Conservation (phyloP, 2,797 vertebrate genomes). For the Phalloptychus januarius region DNA sequence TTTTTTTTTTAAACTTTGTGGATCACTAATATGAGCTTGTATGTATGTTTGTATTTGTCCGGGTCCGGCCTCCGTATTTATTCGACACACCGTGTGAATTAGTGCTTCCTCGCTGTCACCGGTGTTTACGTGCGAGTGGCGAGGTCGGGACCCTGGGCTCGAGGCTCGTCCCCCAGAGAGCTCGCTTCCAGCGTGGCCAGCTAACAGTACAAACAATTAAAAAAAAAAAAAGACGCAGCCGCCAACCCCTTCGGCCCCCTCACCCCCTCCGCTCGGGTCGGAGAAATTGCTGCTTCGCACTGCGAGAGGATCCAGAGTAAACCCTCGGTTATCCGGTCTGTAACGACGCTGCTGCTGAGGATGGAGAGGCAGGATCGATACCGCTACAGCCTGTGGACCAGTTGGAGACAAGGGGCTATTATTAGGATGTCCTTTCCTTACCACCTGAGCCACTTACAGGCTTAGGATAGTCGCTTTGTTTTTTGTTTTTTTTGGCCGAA, state of each 20-base stretch:
- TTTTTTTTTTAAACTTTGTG: no score
- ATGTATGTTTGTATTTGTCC: slow-evolving; percentile 5
- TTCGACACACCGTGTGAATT: slow-evolving; percentile 33
- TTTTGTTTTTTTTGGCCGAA: slow-evolving; percentile 33
- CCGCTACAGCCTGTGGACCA: slow-evolving; percentile 75
- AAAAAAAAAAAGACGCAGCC: no score
- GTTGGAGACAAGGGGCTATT: slow-evolving; percentile 74
- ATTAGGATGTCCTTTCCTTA: slow-evolving; percentile 77
- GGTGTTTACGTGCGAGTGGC: slow-evolving; percentile 61
- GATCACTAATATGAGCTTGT: not conserved
- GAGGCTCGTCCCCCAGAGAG: slow-evolving; percentile 64
- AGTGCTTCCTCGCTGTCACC: slow-evolving; percentile 40
- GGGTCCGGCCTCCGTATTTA: slow-evolving; percentile 33
- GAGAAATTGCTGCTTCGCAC: slow-evolving; percentile 56
- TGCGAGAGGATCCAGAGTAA: slow-evolving; percentile 55
- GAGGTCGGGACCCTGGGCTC: slow-evolving; percentile 69
- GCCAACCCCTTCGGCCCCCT: slow-evolving; percentile 24
- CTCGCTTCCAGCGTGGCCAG: slow-evolving; percentile 69
- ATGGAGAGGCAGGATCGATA: slow-evolving; percentile 73
- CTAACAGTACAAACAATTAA: slow-evolving; percentile 78
- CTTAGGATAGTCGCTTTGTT: slow-evolving; percentile 59
- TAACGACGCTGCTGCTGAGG: slow-evolving; percentile 67
- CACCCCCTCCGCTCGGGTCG: slow-evolving; percentile 47
- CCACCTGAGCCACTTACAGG: slow-evolving; percentile 77
- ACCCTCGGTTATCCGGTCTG: slow-evolving; percentile 55